Percentiles rank a stretch among this genome's conserved stretches.
phyloP scores from a whole-genome alignment of 1,140 invertebrate species.

The Caenorhabditis inopinata region DNA sequence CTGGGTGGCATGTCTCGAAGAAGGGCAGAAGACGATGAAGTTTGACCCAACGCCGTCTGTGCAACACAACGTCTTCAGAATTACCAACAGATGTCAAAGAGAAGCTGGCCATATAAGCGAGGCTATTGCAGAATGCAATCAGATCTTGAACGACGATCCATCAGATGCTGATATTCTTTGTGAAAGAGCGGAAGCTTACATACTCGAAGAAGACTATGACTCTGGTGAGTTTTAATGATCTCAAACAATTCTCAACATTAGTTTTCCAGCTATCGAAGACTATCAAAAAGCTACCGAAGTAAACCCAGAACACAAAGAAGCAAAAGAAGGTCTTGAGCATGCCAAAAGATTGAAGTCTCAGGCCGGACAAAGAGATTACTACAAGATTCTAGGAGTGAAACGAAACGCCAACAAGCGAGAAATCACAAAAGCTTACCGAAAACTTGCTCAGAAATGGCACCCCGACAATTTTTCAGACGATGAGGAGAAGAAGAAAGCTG shows the following conservation, averaged over 20 bases:
- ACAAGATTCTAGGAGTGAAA: conserved; percentile 88
- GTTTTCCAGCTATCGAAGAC: conserved; percentile 77
- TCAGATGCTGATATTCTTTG: conserved; percentile 79
- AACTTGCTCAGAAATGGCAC: conserved; percentile 97
- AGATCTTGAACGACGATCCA: conserved; percentile 76
- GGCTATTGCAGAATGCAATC: conserved; percentile 77
- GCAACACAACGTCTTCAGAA: conserved; percentile 74
- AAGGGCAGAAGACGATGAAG: conserved; percentile 74
- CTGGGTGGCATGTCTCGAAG: conserved; percentile 77
- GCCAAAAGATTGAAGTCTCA: conserved; percentile 92
- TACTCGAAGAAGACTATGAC: conserved; percentile 85
- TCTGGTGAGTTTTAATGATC: conserved; percentile 74
- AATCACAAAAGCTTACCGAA: conserved; percentile 92
- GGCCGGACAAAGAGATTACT: conserved; percentile 90
- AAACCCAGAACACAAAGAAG: conserved; percentile 78
- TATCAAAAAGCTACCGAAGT: conserved; percentile 83
- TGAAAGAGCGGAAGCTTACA: conserved; percentile 87
- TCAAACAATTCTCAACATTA: background rate
- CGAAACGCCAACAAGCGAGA: conserved; percentile 84
- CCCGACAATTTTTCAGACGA: conserved; percentile 92
- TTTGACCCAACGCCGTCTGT: conserved; percentile 76
- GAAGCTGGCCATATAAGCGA: conserved; percentile 71
- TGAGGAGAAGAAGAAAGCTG: conserved; percentile 82
- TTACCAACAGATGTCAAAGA: conserved; percentile 67
- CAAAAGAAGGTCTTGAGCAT: conserved; percentile 82